Conservation (phyloP, 2,888 invertebrate species). For the Caenorhabditis doughertyi region DNA sequence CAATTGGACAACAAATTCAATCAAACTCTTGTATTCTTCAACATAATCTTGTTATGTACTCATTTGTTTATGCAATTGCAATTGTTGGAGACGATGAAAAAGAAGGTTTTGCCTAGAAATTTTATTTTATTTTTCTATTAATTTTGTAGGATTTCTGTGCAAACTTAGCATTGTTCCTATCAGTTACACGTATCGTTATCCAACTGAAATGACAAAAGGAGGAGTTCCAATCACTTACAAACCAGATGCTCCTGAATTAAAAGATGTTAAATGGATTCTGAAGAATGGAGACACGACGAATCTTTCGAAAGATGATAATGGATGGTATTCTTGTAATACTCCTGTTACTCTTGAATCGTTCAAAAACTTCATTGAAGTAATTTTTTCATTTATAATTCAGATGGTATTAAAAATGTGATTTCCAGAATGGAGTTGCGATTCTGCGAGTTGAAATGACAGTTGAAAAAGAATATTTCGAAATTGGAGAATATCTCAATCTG, state of each 20-base stretch:
- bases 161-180: conserved; percentile 41
- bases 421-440: conserved; percentile 53
- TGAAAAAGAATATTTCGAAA: conserved; percentile 41
- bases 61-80: conserved; percentile 51
- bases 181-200: conserved; percentile 45
- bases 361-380: conserved; percentile 34
- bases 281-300: conserved; percentile 1
- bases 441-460: conserved; percentile 54
- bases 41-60: conserved; percentile 65
- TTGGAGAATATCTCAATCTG: conserved; percentile 45
- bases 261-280: conserved; percentile 24
- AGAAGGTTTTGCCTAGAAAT: background rate
- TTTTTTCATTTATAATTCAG: background rate
- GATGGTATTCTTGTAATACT: conserved; percentile 29
- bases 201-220: conserved; percentile 38
- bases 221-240: conserved; percentile 42
- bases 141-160: background rate
- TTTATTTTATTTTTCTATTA: background rate
- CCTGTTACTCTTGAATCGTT: conserved; percentile 33
- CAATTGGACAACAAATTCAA: conserved; percentile 51
- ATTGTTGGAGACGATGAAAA: conserved; percentile 42
- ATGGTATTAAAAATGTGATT: background rate
- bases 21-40: conserved; percentile 62
- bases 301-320: conserved; percentile 36
- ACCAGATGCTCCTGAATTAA: conserved; percentile 41